These are phyloP conservation scores for Oryzias sinensis DNA, from an alignment of 2,797 vertebrate species.

Conservation along the genomic window DNA sequence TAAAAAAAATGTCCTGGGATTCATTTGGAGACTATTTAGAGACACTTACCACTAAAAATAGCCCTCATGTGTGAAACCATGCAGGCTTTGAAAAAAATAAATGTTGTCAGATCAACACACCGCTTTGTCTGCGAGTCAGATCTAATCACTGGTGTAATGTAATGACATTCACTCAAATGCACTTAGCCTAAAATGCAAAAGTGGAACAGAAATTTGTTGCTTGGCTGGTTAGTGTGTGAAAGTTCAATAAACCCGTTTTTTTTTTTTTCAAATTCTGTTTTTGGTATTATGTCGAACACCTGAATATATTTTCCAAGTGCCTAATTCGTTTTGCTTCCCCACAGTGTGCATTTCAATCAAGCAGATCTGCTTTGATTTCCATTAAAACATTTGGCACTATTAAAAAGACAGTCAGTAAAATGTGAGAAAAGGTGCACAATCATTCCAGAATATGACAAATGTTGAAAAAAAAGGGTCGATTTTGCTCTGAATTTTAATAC, in stretches of 20 bases:
- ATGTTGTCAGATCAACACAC: slow-evolving; percentile 2
- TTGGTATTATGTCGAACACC: background rate
- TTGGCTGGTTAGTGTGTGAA: too few relatives aligned
- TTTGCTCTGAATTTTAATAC: slow-evolving; percentile 21
- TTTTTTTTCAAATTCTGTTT: background rate
- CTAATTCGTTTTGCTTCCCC: background rate
- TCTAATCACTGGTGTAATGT: slow-evolving; percentile 1
- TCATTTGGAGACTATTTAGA: background rate
- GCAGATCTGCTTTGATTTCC: background rate
- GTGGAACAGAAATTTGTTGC: too few relatives aligned
- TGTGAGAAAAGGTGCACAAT: slow-evolving; percentile 12
- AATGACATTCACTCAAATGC: background rate
- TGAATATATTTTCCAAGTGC: slow-evolving; percentile 1
- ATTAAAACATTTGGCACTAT: slow-evolving; percentile 5
- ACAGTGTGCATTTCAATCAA: background rate
- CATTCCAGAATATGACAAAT: background rate
- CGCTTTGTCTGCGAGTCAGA: slow-evolving; percentile 4
- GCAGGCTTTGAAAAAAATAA: slow-evolving; percentile 1
- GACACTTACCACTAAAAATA: background rate
- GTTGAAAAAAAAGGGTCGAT: slow-evolving; percentile 14
- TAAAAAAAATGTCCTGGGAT: background rate
- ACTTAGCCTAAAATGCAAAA: background rate
- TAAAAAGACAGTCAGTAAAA: slow-evolving; percentile 1
- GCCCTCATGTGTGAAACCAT: background rate
- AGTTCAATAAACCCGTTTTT: slow-evolving; percentile 1